Evolutionary conservation across 2,888 invertebrate genomes (phyloP), one percentile per base, ranked within the genome.

Genomic region (Gibbula magus): DNA sequence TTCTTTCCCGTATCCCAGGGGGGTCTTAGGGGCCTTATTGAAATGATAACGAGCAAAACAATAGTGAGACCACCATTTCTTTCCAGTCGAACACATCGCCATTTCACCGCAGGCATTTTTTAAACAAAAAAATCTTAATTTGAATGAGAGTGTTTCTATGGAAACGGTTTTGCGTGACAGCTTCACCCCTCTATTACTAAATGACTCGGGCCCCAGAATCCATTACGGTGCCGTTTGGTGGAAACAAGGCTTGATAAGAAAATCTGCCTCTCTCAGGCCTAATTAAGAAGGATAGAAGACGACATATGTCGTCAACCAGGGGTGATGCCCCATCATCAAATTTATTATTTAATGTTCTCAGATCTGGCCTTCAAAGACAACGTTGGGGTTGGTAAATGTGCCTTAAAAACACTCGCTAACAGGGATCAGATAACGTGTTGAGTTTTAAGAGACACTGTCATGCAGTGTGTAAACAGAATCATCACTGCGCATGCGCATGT

Each of bases 201-300:
- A 70, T 70, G 70, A 32, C 70, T 70, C 39, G 20, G 35, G 29
- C 39, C 39, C 18, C n/a, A n/a, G 70, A 70, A 70, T 70, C 70
- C 70, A 70, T 70, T 70, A 70, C 29, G 70, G 20, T n/a, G 32
- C 70, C 70, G 70, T 70, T 70, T 70, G 70, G 32, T 35, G 70
- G 70, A 70, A 70, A 70, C 70, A 35, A 70, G 70, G 70, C 35
- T 70, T 70, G 70, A 70, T 70, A 70, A 70, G 70, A 70, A 70
- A 70, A 70, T 70, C 70, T 70, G 20, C 35, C 70, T 35, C 39
- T 70, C 70, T 70, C 29, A 18, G 35, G 35, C 70, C 39, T 70
- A 70, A 70, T 70, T 70, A 39, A 70, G 70, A 35, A 70, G 70
- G 70, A 70, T 70, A 70, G 35, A 70, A 70, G 70, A 32, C 70